Evolutionary conservation across 2,888 invertebrate genomes (phyloP), one percentile per base, ranked within the genome.

Genomic region (Agonopterix subpropinquella): DNA sequence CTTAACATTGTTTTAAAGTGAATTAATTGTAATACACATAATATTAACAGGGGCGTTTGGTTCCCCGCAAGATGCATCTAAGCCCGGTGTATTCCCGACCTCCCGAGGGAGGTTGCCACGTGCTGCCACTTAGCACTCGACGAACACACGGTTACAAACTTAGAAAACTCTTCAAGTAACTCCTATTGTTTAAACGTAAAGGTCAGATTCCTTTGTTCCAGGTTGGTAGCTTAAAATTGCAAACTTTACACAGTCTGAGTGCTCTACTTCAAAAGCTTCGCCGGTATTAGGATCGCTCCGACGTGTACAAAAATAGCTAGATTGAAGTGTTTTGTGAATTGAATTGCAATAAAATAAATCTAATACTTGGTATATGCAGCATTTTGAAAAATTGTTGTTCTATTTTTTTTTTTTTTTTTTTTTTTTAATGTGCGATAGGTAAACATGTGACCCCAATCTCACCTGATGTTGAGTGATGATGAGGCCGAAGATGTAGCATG

Each of bases 51-150:
- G 69, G 66, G 67, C 64, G 80, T 80, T 77, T 77, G 80, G 81
- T 77, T 77, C 59, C 67, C 79, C 78, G 58, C 82, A 82, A 80
- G 78, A 80, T 81, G 81, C 81, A 85, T 69, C 77, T 79, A 77
- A 82, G 72, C 70, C 73, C 70, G 61, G 71, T 68, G 74, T 81
- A 76, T 80, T 76, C 73, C 64, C 64, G 62, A 55, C 63, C 61
- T 73, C 80, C 73, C 78, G 56, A 48, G 70, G 73, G 86, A 77
- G 64, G 58, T 57, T 61, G 67, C 81, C 81, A 83, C 85, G 82
- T 81, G 85, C 79, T 77, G 67, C 80, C 81, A 85, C 87, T 86
- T 86, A 86, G 77, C 80, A 76, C 79, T 74, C 68, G 60, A 63
- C 68, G 70, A 75, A 74, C 73, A 73, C 66, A 70, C 65, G 65